Conservation (phyloP, 1,140 invertebrate genomes). For the Neoseiulus cucumeris region DNA sequence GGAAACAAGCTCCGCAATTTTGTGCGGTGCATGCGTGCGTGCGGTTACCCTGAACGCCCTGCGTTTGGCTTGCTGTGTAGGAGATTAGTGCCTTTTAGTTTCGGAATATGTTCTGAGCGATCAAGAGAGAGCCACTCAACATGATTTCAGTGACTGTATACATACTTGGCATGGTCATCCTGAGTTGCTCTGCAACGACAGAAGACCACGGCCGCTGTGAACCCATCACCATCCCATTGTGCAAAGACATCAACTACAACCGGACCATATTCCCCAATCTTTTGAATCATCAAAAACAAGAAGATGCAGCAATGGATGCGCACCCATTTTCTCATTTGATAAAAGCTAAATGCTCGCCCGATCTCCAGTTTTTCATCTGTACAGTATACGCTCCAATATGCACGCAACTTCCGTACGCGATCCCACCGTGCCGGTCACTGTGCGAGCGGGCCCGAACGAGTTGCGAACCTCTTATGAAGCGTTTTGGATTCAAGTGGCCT, state of each 20-base stretch:
- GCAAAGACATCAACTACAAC: constrained; percentile 80
- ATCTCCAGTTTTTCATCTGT: constrained; percentile 87
- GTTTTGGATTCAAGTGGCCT: constrained; percentile 86
- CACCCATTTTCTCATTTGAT: constrained; percentile 87
- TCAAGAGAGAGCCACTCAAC: no score
- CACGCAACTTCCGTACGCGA: constrained; percentile 64
- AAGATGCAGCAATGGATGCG: constrained; percentile 79
- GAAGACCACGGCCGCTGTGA: constrained; percentile 61
- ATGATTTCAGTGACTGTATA: no score
- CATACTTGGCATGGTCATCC: no score
- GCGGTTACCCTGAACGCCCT: no score
- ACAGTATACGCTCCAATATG: constrained; percentile 88
- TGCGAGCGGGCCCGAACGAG: constrained; percentile 66
- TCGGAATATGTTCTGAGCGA: no score
- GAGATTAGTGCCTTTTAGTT: no score
- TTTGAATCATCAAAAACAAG: constrained; percentile 74
- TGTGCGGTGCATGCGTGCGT: no score
- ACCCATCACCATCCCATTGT: constrained; percentile 73
- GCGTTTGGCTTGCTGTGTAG: no score
- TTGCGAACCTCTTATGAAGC: constrained; percentile 75
- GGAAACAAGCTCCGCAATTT: no score
- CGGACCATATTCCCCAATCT: constrained; percentile 89
- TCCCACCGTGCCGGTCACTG: constrained; percentile 75
- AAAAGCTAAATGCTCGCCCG: constrained; percentile 80
- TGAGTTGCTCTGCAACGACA: constrained; percentile 23